Evolutionary conservation across 1,140 invertebrate genomes (phyloP), one percentile per base, ranked within the genome.

Genomic region (Episyrphus balteatus): DNA sequence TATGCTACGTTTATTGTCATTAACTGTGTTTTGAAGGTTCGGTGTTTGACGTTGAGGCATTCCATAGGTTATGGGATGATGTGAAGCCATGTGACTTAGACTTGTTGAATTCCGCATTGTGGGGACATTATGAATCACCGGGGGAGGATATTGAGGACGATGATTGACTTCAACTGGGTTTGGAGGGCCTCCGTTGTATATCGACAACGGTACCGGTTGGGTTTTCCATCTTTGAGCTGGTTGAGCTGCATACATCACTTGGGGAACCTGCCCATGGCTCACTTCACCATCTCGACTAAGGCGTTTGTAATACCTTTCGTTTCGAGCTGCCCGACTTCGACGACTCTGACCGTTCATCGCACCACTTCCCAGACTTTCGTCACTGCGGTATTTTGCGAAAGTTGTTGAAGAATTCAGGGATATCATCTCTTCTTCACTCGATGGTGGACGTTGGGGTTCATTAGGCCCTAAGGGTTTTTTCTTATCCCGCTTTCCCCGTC

Each of bases 261-360:
- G 2, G 1, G 59, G 57, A 18, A 57, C 74, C 26, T 74, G 75
- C 58, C 79, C 77, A 55, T 74, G 75, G 48, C 76, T 77, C 3
- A 76, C 56, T 47, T 75, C 73, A 17, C 73, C 81, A 48, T 86
- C 83, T 33, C 78, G 73, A 5, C 81, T 84, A 42, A 85, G 68
- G 31, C 86, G 71, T 58, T 84, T 84, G 40, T 84, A 77, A 55
- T 87, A 86, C 30, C 86, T 73, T 62, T 88, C 86, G 41, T 84
- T 88, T 53, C 86, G 73, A 0, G 85, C 83, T 15, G 78, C 76
- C 44, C 85, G 72, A 19, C 77, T 75, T 46, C 70, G 68, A 14
- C 72, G 68, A 48, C 62, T 76, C 21, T 54, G 55, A 1, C 45
- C 49, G 39, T 30, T 39, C 12, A 67, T 66, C 42, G 61, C 67